Base-by-base conservation (phyloP, 2,113 vertebrate genomes). In the Odontesthes bonariensis region DNA sequence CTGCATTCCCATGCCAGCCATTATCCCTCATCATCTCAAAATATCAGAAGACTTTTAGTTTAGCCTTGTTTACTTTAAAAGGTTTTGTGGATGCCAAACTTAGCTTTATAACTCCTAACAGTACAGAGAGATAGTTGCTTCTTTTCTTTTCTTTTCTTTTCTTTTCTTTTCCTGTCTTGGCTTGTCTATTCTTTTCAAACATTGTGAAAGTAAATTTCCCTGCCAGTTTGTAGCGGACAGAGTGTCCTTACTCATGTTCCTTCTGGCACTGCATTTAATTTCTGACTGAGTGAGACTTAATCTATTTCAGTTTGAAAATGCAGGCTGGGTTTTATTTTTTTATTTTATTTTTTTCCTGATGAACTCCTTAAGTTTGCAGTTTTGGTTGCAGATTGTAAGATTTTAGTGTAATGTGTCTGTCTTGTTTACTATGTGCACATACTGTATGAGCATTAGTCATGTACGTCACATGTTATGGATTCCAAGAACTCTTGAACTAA, bases 251-350 rank as follows among this genome's bases (percentile, higher is more conserved):
- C 52, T 74, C 22, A 3, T 5, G 6, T 31, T 71, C 65, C 53
- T 44, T 75, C 51, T 65, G 56, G 56, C 69, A 35, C 57, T 4
- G 20, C 57, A 22, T 40, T 32, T 58, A 17, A 49, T 58, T 66
- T 40, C 59, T 32, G 31, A 68, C 52, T 31, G 72, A 79, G 46
- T 33, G 19, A 10, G 40, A 17, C 16, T 5, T 74, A 62, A 31
- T 75, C 62, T 68, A 4, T 77, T 64, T 75, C n/a, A 6, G 22
- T 65, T 82, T 51, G 49, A 69, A 77, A 67, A 53, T 38, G 49
- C 66, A 58, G 32, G 27, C 75, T 73, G 35, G 42, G 33, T 40
- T 7, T 3, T 1, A 8, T 38, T 2, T 7, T 35, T 8, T 5
- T 35, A 35, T 35, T 38, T 17, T 6, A n/a, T n/a, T 40, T n/a